Percentiles rank a stretch among this genome's conserved stretches.
These are phyloP conservation scores for Apeira syringaria DNA, from an alignment of 2,888 invertebrate genomes.

Conservation along the genomic window DNA sequence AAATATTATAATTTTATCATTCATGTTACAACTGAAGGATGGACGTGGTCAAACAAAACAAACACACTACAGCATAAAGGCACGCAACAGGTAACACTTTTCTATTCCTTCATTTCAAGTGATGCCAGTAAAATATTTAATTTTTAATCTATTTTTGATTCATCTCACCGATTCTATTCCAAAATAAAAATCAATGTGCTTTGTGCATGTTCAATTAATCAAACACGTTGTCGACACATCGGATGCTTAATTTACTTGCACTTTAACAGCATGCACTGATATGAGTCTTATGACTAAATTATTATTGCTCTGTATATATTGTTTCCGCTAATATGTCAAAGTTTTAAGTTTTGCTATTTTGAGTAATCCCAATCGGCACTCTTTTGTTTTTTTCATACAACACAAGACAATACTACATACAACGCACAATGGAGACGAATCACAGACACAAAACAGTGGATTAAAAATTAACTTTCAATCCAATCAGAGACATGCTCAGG, in stretches of 20 bases:
- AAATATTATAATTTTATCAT: background rate
- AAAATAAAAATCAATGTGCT: constrained; percentile 9
- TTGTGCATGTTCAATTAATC: constrained; percentile 8
- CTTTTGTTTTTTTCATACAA: constrained; percentile 1
- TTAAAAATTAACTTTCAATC: constrained; percentile 22
- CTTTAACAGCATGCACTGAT: constrained; percentile 10
- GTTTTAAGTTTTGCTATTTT: constrained; percentile 3
- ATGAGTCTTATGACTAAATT: background rate
- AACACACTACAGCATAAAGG: constrained; percentile 24
- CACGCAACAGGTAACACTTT: constrained; percentile 22
- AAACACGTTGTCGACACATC: background rate
- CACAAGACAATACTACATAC: constrained; percentile 16
- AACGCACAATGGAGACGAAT: constrained; percentile 31
- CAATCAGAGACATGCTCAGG: constrained; percentile 53
- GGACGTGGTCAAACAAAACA: background rate
- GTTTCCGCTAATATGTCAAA: no score
- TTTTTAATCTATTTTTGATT: background rate
- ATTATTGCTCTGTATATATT: no score
- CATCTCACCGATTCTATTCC: background rate
- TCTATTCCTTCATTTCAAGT: constrained; percentile 37
- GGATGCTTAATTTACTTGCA: constrained; percentile 3
- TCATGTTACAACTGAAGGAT: background rate
- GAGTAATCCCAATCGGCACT: background rate
- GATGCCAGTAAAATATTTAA: constrained; percentile 31
- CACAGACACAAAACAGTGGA: constrained; percentile 40